Evolutionary conservation across 2,797 vertebrate genomes (phyloP).

Genomic region (Eulemur albifrons): DNA sequence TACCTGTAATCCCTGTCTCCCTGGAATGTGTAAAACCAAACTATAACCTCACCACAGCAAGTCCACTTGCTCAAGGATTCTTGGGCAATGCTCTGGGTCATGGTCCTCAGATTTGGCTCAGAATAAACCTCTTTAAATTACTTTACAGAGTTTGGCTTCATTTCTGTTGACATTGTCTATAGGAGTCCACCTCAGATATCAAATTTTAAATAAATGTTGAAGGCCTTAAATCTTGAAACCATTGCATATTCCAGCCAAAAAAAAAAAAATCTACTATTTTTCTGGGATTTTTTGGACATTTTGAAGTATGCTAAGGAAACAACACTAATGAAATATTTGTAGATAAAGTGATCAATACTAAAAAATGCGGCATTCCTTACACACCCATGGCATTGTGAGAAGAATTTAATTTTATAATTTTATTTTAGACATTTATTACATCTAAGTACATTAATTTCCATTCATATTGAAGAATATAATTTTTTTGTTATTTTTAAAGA

Average conservation of each 20-base stretch:
- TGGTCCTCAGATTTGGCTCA: no score
- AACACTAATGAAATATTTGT: slow-evolving; percentile 10
- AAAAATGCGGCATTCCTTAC: neutral
- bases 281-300: slow-evolving; percentile 7
- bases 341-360: slow-evolving; percentile 2
- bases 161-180: neutral
- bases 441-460: neutral
- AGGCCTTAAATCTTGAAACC: slow-evolving; percentile 28
- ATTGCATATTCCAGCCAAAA: neutral
- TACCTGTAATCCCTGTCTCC: no score
- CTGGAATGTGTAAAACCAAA: no score
- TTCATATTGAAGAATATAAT: neutral
- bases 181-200: slow-evolving; percentile 47
- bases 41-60: no score
- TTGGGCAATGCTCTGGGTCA: no score
- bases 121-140: no score
- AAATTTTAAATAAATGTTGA: slow-evolving; percentile 36
- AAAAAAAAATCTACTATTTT: neutral
- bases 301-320: slow-evolving; percentile 56
- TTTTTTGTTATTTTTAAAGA: slow-evolving; percentile 38
- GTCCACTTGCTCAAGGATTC: no score
- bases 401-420: neutral
- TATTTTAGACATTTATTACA: neutral
- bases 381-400: neutral
- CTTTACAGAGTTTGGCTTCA: no score